Evolutionary conservation across 2,113 vertebrate species (phyloP).

Genomic region (Tursiops truncatus): DNA sequence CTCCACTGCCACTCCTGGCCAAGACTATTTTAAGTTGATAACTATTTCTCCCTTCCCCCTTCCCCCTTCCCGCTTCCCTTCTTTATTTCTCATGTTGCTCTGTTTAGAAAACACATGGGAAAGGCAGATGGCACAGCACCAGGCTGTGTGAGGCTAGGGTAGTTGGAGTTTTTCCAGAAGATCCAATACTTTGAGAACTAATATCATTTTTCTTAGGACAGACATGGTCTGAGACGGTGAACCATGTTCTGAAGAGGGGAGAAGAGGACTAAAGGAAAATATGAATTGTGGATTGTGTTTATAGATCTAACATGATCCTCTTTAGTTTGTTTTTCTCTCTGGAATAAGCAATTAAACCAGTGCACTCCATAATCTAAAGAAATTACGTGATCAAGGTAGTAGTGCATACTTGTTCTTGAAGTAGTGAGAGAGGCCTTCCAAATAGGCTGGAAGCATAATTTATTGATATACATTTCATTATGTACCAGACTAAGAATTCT

Average conservation of each 20-base stretch:
- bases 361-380: background rate
- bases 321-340: background rate
- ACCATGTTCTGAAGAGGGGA: background rate
- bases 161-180: background rate
- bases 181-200: background rate
- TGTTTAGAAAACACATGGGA: background rate
- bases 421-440: background rate
- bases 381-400: background rate
- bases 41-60: background rate
- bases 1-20: background rate
- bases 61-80: background rate
- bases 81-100: background rate
- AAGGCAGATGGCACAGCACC: background rate
- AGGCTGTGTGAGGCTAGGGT: background rate
- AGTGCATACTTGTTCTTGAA: background rate
- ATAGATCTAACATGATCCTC: background rate
- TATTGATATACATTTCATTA: background rate
- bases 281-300: background rate
- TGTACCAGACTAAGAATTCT: background rate
- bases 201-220: background rate
- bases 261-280: background rate
- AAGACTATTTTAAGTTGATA: background rate
- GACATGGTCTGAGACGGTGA: background rate
- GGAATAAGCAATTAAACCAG: conserved; percentile 1
- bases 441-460: background rate